Base-by-base conservation (phyloP, 2,888 invertebrate species). In the Acanthoscelides obtectus region DNA sequence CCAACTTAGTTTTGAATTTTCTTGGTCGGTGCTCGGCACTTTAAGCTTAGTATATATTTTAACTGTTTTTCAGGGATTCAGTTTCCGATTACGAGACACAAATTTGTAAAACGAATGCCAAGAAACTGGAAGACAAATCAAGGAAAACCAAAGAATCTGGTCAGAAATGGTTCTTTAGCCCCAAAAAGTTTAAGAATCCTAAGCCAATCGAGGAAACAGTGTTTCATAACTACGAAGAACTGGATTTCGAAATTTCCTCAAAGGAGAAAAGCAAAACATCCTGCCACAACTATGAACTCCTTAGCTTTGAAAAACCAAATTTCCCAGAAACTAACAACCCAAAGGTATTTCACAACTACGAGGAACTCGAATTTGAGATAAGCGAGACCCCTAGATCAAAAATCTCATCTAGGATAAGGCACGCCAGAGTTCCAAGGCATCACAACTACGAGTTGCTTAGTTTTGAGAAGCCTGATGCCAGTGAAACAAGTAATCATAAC, bases 61-160 rank as follows among this genome's bases (percentile, higher is more conserved):
- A 19, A 5, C 64, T n/a, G 2, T 8, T 17, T 70, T 19, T 22
- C 6, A 22, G 19, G 22, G 22, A 20, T 17, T 22, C 70, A 22
- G 6, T 45, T 45, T 45, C 45, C 45, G 45, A 45, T 17, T 71
- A 20, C 19, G 27, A 21, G 20, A 66, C 25, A 69, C 71, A 25
- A 5, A 20, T 69, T 68, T 27, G 66, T 27, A 68, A n/a, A 64
- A 17, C 5, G 19, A 27, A 20, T n/a, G 68, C 19, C 66, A 70
- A 67, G 68, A 71, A 67, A 72, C 45, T 66, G 69, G 64, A 2
- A 22, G 69, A 27, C 66, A 20, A 64, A 20, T 20, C 65, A 17
- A 70, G 65, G 25, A 70, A 20, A 70, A 66, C 45, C 27, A 66
- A 64, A 25, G 22, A 45, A 6, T 45, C 45, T 17, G 45, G 45